phyloP scores from a whole-genome alignment of 2,113 vertebrate genomes.

The Phyllostomus discolor region DNA sequence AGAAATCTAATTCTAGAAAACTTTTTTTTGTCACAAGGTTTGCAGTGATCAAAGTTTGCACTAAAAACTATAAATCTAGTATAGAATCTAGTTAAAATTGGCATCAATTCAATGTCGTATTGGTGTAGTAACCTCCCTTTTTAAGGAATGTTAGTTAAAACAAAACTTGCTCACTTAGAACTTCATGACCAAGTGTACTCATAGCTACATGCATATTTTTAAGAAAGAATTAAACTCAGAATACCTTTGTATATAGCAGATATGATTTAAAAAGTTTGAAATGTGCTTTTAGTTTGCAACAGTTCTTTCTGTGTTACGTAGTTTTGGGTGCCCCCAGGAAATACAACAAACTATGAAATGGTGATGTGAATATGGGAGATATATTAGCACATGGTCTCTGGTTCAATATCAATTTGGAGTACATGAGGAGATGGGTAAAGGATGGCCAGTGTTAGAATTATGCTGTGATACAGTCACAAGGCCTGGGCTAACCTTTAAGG shows the following conservation, averaged over 20 bases:
- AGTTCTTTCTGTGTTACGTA: not conserved
- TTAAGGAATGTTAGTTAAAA: conserved; percentile 18
- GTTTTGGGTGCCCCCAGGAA: not conserved
- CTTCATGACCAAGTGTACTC: not conserved
- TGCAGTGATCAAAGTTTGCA: not conserved
- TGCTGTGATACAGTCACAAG: not conserved
- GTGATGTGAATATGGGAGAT: not conserved
- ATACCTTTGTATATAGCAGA: not conserved
- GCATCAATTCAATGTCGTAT: not conserved
- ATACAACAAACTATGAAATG: not conserved
- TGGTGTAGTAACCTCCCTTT: not conserved
- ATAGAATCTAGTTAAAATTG: not conserved
- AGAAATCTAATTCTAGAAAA: not conserved
- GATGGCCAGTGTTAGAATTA: not conserved
- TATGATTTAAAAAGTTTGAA: not conserved
- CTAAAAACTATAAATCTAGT: not conserved
- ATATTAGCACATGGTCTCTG: not conserved
- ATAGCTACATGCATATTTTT: not conserved
- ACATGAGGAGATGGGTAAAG: not conserved
- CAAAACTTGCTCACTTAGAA: not conserved
- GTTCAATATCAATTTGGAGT: not conserved
- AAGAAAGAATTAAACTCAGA: not conserved
- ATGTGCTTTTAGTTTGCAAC: not conserved
- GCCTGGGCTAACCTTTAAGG: rapidly evolving
- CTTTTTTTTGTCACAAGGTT: not conserved